Evolutionary conservation across 2,888 invertebrate genomes (phyloP).

Genomic region (Oxyteleia sp.): DNA sequence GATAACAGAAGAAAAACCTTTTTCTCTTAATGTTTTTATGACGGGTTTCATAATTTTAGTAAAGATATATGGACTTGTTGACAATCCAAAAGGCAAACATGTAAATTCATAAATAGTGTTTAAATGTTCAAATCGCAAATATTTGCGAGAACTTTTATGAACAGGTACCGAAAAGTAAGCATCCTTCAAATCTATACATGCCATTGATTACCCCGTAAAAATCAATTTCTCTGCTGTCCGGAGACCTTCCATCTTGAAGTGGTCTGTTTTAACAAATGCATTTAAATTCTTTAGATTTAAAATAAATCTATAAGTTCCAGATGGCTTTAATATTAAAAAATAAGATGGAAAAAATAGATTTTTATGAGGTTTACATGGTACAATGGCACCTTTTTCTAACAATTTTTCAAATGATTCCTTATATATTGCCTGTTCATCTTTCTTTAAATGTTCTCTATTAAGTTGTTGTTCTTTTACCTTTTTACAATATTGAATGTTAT

Average conservation of each 20-base stretch:
- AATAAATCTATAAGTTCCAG: conserved; percentile 37
- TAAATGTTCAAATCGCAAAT: conserved; percentile 64
- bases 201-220: conserved; percentile 33
- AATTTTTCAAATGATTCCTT: too few relatives aligned
- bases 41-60: conserved; percentile 66
- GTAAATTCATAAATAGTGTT: conserved; percentile 61
- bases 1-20: conserved; percentile 33
- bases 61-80: conserved; percentile 49
- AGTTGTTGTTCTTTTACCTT: too few relatives aligned
- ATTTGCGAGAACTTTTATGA: conserved; percentile 55
- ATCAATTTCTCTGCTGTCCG: conserved; percentile 43
- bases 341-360: conserved; percentile 50
- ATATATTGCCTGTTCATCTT: too few relatives aligned
- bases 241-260: conserved; percentile 62
- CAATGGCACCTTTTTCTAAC: conserved; percentile 34
- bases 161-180: conserved; percentile 64
- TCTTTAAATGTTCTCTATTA: too few relatives aligned
- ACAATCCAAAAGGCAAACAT: conserved; percentile 69
- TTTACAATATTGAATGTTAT: neutral
- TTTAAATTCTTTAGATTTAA: conserved; percentile 50
- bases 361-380: conserved; percentile 1
- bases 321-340: conserved; percentile 34
- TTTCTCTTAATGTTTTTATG: conserved; percentile 11
- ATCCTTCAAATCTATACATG: conserved; percentile 59
- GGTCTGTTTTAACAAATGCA: conserved; percentile 24